Conservation (phyloP, 2,888 invertebrate species). For the Dryococelus australis region DNA sequence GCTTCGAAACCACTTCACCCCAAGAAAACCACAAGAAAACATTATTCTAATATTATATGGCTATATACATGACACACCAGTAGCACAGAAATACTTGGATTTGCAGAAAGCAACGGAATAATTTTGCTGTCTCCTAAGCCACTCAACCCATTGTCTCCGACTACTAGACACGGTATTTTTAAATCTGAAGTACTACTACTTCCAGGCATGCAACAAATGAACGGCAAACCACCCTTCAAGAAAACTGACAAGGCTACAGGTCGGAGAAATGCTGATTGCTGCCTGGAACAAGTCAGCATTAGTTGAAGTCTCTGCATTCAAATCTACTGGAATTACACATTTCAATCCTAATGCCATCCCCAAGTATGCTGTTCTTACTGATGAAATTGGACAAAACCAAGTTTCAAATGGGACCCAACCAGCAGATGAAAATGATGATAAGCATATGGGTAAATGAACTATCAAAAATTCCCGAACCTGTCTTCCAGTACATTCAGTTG, state of each 20-base stretch:
- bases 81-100: too few relatives aligned
- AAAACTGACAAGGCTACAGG: not conserved
- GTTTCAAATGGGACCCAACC: not conserved
- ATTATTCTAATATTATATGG: too few relatives aligned
- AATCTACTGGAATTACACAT: not conserved
- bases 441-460: not conserved
- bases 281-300: not conserved
- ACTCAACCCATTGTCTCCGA: too few relatives aligned
- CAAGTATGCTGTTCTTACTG: not conserved
- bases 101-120: too few relatives aligned
- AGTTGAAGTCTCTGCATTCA: not conserved
- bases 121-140: too few relatives aligned
- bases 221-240: not conserved
- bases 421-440: not conserved
- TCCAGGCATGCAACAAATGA: not conserved
- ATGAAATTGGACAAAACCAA: not conserved
- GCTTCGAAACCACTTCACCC: too few relatives aligned
- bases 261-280: not conserved
- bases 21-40: too few relatives aligned
- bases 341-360: not conserved
- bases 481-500: not conserved
- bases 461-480: not conserved
- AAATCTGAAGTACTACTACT: not conserved
- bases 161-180: not conserved
- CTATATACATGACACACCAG: too few relatives aligned